Percentiles rank a stretch among this genome's conserved stretches.
Evolutionary conservation across 2,888 invertebrate genomes (phyloP).

Genomic region (Actias luna): DNA sequence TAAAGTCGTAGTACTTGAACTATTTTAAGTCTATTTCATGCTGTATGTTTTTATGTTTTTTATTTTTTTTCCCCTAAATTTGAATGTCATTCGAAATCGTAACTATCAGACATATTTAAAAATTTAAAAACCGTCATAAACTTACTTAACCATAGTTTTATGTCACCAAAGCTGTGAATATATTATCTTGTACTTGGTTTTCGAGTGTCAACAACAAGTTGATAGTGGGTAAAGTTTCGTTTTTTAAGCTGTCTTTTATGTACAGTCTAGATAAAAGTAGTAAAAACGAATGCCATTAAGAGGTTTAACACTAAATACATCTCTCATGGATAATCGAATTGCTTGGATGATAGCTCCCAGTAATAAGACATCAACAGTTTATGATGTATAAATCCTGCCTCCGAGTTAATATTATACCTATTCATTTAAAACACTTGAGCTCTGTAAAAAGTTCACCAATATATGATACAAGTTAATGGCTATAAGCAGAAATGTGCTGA

Average conservation of each 20-base stretch:
- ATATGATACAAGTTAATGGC: slow-evolving; percentile 33
- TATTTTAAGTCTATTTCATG: not conserved
- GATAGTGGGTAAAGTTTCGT: not conserved
- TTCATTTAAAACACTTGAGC: slow-evolving; percentile 76
- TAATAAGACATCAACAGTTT: slow-evolving; percentile 77
- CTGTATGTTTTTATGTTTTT: no score
- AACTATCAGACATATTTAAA: no score
- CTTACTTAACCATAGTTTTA: no score
- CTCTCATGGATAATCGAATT: slow-evolving; percentile 60
- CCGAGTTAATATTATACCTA: slow-evolving; percentile 69
- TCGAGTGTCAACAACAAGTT: no score
- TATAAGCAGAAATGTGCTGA: not conserved
- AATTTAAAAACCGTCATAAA: no score
- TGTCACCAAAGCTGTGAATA: no score
- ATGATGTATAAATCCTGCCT: slow-evolving; percentile 62
- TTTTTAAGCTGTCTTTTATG: not conserved
- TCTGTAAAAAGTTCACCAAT: slow-evolving; percentile 52
- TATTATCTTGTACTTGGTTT: no score
- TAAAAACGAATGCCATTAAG: slow-evolving; percentile 47
- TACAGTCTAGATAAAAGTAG: not conserved
- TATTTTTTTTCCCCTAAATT: no score
- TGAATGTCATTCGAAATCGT: no score
- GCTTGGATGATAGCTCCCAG: slow-evolving; percentile 48
- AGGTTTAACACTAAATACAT: slow-evolving; percentile 70
- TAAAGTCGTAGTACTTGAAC: not conserved